Base-by-base conservation (phyloP, 2,113 vertebrate genomes). In the Coregonus clupeaformis region DNA sequence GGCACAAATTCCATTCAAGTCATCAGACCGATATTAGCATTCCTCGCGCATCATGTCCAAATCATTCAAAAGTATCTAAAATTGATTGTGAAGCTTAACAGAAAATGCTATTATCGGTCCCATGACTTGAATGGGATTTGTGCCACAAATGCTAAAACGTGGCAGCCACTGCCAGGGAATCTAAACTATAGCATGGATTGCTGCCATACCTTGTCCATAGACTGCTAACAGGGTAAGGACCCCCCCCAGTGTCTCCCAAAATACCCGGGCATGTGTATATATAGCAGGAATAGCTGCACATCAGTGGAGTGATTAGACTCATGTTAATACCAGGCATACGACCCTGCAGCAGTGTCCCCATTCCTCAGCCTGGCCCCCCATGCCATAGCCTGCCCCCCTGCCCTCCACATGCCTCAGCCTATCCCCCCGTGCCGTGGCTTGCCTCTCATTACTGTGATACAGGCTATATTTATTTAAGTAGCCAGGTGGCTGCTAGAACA, bases 221-320 rank as follows among this genome's bases (percentile, higher is more conserved):
- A 42, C 36, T 11, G 36, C 9, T 42, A 11, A 42, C 9, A 42
- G 36, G 36, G 36, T 42, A 42, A 42, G 9, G 9, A 42, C n/a
- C 73, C 74, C 82, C 85, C 66, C 82, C 76, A 79, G 22, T 60
- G n/a, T 49, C 57, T 57, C 79, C 59, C 27, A 74, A 80, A 85
- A 80, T 77, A 86, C 45, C 74, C 72, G 13, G 69, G 73, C 80
- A 82, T 69, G 69, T 77, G 88, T 87, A 90, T 88, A 91, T 84
- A 88, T 87, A 91, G 87, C 74, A 9, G n/a, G 78, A 57, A 5
- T n/a, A 73, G 76, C 72, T 70, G 77, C 81, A 67, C 64, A 59
- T 79, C 75, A 57, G 67, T 80, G 62, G 74, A 68, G 68, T 55
- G 74, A 86, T 87, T 84, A 84, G 72, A 77, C 59, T 59, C 80